Base-by-base conservation (phyloP, 2,113 vertebrate species). In the Malurus elegans region DNA sequence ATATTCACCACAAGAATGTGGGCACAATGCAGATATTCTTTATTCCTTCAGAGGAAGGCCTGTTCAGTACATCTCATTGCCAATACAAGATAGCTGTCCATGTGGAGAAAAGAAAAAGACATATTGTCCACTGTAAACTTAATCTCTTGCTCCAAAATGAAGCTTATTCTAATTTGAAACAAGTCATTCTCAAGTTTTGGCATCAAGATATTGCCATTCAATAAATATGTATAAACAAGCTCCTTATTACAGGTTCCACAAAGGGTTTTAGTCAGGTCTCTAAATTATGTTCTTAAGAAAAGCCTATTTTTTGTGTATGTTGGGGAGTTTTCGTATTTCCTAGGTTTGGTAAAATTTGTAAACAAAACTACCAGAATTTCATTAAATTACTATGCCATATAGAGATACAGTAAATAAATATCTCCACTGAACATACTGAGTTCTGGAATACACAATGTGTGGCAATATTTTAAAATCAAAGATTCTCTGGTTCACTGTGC, bases 1-100 rank as follows among this genome's bases (percentile, higher is more conserved):
- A 96, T 97, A 94, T 92, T 96, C 94, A 96, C 47, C 88, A 94
- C 79, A 90, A 93, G 81, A 86, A 81, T 88, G 71, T 94, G 62
- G 88, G 88, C 76, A 90, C 40, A 94, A 61, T 86, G 61, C 53
- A 86, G 70, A 91, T 88, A 79, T 76, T 90, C 70, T 80, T 95
- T 92, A 86, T 83, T 95, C 65, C 57, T 95, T 82, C 42, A 91
- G 42, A 95, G 38, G 23, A 94, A 89, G 29, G 36, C 34, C 79
- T 92, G 64, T 65, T 76, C 89, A 75, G 48, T 79, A 75, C 32
- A 67, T 42, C 71, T 65, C 34, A 51, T 79, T 95, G 50, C 93
- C 79, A 80, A 66, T 62, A 79, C 36, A 86, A 51, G 78, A 69
- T 12, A 92, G 53, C 17, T 83, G 60, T 88, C 90, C 75, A 29